These are phyloP conservation scores for Ictidomys tridecemlineatus DNA, from an alignment of 2,113 vertebrate genomes.

Conservation along the genomic window DNA sequence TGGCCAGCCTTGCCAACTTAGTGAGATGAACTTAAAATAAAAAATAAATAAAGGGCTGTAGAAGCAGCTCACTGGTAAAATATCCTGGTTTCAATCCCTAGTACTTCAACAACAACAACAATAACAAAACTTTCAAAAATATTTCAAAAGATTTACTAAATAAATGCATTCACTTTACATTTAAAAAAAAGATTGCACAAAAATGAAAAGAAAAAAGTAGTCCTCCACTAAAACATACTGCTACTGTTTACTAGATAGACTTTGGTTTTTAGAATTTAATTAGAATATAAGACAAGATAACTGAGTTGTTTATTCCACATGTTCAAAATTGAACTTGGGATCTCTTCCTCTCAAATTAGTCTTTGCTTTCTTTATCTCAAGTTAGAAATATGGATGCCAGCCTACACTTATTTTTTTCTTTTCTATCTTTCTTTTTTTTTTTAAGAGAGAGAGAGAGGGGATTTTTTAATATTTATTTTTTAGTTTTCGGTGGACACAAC, in stretches of 20 bases:
- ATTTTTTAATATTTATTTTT: too few species aligned
- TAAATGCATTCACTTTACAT: background rate
- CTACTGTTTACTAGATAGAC: background rate
- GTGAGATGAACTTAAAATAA: too few species aligned
- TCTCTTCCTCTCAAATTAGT: background rate
- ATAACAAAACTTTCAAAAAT: background rate
- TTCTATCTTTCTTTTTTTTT: background rate
- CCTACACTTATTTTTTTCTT: background rate
- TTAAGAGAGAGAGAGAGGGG: too few species aligned
- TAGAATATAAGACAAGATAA: background rate
- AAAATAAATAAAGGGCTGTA: too few species aligned
- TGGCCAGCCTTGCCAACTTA: too few species aligned
- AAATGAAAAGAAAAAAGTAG: background rate
- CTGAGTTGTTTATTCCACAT: background rate
- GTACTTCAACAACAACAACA: too few species aligned
- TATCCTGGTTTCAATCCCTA: too few species aligned
- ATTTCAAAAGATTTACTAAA: background rate
- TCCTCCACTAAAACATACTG: background rate
- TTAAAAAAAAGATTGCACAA: background rate
- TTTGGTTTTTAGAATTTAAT: constrained; percentile 4
- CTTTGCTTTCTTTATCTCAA: background rate
- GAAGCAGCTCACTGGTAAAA: too few species aligned
- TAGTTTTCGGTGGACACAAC: too few species aligned
- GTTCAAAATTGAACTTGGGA: background rate
- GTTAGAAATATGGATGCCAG: background rate